Conservation (phyloP, 2,888 invertebrate species). For the Colletes collaris region DNA sequence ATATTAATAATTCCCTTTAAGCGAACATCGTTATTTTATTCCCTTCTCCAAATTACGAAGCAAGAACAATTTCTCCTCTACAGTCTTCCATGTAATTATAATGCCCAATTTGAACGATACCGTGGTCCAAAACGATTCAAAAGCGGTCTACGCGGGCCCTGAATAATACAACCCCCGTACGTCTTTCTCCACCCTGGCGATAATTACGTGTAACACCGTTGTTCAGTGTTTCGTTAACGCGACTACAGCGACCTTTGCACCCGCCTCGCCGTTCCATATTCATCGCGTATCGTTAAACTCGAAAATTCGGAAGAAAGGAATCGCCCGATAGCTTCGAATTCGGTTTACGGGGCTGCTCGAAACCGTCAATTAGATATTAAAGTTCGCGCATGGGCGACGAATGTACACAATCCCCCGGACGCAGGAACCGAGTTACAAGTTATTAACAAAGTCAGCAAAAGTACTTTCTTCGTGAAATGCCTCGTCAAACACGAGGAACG, state of each 20-base stretch:
- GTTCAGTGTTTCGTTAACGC: constrained; percentile 80
- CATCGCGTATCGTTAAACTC: constrained; percentile 77
- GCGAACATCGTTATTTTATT: too few relatives aligned
- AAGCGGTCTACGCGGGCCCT: constrained; percentile 76
- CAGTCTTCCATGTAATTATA: constrained; percentile 21
- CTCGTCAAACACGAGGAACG: constrained; percentile 63
- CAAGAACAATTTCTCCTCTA: constrained; percentile 13
- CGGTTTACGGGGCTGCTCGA: background rate
- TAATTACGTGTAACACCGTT: constrained; percentile 81
- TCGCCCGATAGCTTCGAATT: constrained; percentile 6
- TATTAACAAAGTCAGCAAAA: constrained; percentile 66
- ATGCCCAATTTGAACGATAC: constrained; percentile 62
- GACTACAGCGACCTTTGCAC: constrained; percentile 68
- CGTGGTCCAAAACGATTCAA: constrained; percentile 73
- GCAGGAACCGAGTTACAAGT: constrained; percentile 59
- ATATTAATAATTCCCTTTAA: too few relatives aligned
- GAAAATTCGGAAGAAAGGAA: constrained; percentile 25
- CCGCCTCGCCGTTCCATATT: constrained; percentile 78
- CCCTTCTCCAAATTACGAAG: too few relatives aligned
- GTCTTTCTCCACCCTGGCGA: constrained; percentile 77
- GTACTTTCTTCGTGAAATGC: constrained; percentile 63
- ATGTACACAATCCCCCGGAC: constrained; percentile 39
- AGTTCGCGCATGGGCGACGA: constrained; percentile 24
- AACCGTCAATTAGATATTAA: constrained; percentile 55
- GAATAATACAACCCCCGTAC: constrained; percentile 79